phyloP scores from a whole-genome alignment of 2,888 invertebrate genomes.

The Hanleya hanleyi region DNA sequence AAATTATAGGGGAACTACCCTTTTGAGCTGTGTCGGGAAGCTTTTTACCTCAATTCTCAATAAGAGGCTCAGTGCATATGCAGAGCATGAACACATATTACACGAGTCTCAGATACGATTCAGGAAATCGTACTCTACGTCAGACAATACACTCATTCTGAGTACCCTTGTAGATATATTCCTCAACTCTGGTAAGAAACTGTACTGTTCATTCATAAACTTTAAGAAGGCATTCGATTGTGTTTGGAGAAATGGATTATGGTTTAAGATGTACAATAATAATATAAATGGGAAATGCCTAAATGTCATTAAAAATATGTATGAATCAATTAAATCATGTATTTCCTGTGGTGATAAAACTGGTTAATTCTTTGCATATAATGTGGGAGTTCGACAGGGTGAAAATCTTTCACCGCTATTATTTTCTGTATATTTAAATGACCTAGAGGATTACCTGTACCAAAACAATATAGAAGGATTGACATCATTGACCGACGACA shows the following conservation, averaged over 20 bases:
- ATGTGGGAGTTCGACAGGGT: background rate
- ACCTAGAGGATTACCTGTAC: background rate
- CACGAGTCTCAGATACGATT: background rate
- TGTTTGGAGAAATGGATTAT: background rate
- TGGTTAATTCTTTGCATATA: background rate
- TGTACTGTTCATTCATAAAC: background rate
- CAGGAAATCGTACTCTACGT: background rate
- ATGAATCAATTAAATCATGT: background rate
- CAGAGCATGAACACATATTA: background rate
- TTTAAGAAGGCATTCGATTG: background rate
- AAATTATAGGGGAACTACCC: slow-evolving; percentile 1
- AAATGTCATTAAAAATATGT: background rate
- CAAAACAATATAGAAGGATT: background rate
- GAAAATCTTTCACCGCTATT: slow-evolving; percentile 3
- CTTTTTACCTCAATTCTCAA: background rate
- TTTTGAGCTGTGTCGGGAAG: background rate
- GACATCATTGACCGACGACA: too few relatives aligned
- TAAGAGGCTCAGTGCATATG: background rate
- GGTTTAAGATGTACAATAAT: background rate
- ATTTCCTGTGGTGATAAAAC: background rate
- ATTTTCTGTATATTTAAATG: background rate
- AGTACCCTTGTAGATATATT: background rate
- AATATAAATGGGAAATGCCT: background rate
- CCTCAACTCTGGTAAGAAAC: background rate
- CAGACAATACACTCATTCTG: background rate